phyloP scores from a whole-genome alignment of 2,888 invertebrate genomes.

The Cheilosia scutellata region DNA sequence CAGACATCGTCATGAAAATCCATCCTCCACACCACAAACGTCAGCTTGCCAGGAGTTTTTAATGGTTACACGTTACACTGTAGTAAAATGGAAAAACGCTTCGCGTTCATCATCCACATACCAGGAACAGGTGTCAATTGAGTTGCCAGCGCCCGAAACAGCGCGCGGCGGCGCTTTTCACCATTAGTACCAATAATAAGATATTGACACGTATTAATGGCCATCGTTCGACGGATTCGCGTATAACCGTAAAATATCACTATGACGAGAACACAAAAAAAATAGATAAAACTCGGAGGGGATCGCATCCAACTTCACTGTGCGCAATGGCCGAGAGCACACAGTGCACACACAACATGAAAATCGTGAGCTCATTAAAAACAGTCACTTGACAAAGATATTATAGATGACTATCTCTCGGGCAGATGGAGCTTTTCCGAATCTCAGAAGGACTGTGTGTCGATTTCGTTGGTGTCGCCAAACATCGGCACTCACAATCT shows the following conservation, averaged over 20 bases:
- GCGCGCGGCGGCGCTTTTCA: conserved; percentile 59
- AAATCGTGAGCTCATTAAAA: conserved; percentile 74
- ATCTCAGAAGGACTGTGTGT: conserved; percentile 31
- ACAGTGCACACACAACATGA: conserved; percentile 57
- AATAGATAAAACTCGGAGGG: conserved; percentile 9
- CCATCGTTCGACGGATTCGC: conserved; percentile 67
- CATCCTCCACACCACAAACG: conserved; percentile 26
- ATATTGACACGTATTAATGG: conserved; percentile 76
- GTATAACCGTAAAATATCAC: conserved; percentile 72
- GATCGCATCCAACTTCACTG: conserved; percentile 48
- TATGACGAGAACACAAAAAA: conserved; percentile 22
- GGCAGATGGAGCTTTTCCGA: conserved; percentile 69
- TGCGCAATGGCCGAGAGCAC: background rate
- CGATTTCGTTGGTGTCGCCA: conserved; percentile 59
- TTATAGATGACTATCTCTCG: conserved; percentile 73
- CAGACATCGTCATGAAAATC: conserved; percentile 21
- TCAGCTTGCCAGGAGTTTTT: conserved; percentile 11
- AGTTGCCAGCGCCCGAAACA: conserved; percentile 70
- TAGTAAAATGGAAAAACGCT: conserved; percentile 41
- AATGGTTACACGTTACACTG: conserved; percentile 8
- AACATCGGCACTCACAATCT: conserved; percentile 45
- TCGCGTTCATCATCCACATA: conserved; percentile 60
- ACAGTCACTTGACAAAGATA: conserved; percentile 73
- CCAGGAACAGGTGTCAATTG: conserved; percentile 73
- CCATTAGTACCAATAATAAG: conserved; percentile 75